Evolutionary conservation across 2,888 invertebrate species (phyloP), one percentile per base, ranked within the genome.

Genomic region (Lasioglossum lativentre): DNA sequence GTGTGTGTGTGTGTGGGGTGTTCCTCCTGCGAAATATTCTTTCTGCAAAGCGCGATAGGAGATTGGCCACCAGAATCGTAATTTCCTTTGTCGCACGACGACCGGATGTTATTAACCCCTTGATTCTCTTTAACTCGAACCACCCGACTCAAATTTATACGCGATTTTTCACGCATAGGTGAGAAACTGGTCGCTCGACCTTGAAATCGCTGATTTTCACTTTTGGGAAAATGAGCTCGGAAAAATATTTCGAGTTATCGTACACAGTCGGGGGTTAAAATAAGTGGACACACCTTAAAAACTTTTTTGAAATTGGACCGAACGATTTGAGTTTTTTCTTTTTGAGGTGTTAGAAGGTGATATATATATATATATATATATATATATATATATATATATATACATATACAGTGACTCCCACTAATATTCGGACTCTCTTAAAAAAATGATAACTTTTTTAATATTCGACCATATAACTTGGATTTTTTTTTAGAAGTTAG

Each of bases 11-110:
- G n/a, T n/a, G n/a, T n/a, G n/a, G 23, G 6, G 8, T 8, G 52
- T 4, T 56, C 56, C 12, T 56, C 42, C 42, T 5, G 83, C 56
- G 66, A 52, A 70, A 71, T 78, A 78, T 75, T 78, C 83, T 75
- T 78, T 83, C 42, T 42, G 63, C 27, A 16, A 12, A 19, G 30
- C 34, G 59, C 34, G 19, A 71, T 75, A 73, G 38, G n/a, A 79
- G 79, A 70, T 82, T 75, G 45, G 30, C 68, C n/a, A n/a, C 8
- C 83, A 30, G 47, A 45, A 81, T 81, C 40, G 82, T 84, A 77
- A 84, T 84, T 77, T 84, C 82, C 83, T 82, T 82, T 78, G 82
- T 82, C 66, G 56, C 56, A 45, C 77, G 2, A n/a, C 59, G 47
- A 16, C 38, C 19, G 14, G 52, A 52, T 66, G 72, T 73, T 82